These are phyloP conservation scores for Xiphophorus hellerii DNA, from an alignment of 2,113 vertebrate genomes.

Conservation along the genomic window DNA sequence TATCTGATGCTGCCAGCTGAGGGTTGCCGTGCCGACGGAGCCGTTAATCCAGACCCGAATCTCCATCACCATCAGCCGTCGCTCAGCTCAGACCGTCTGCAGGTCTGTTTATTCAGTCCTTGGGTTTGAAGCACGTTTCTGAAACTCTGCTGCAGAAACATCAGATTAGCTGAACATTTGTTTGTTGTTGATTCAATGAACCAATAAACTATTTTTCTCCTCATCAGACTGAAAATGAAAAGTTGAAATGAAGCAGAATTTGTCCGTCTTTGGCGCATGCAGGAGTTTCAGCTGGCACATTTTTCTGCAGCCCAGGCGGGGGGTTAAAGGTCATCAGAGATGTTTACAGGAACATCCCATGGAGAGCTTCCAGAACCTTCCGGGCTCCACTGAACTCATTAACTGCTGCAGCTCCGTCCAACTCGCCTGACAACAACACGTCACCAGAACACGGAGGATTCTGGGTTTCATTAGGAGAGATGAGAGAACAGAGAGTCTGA, in stretches of 20 bases:
- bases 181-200: background rate
- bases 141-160: background rate
- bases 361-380: constrained; percentile 35
- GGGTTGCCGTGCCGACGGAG: too few relatives aligned
- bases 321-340: constrained; percentile 51
- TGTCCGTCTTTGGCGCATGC: constrained; percentile 22
- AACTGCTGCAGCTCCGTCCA: constrained; percentile 33
- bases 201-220: background rate
- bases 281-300: constrained; percentile 21
- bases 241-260: background rate
- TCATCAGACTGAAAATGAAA: background rate
- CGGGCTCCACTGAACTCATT: constrained; percentile 49
- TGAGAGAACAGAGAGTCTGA: too few relatives aligned
- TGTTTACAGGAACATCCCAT: constrained; percentile 47
- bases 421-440: constrained; percentile 25
- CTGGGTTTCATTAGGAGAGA: background rate
- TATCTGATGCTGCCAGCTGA: too few relatives aligned
- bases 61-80: too few relatives aligned
- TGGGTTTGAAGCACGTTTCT: too few relatives aligned
- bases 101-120: too few relatives aligned
- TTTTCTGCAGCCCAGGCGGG: constrained; percentile 36
- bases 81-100: too few relatives aligned
- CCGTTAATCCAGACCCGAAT: too few relatives aligned
- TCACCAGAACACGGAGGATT: background rate
- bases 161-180: background rate